Base-by-base conservation (phyloP, 1,140 invertebrate species). In the Adoxophyes honmai region DNA sequence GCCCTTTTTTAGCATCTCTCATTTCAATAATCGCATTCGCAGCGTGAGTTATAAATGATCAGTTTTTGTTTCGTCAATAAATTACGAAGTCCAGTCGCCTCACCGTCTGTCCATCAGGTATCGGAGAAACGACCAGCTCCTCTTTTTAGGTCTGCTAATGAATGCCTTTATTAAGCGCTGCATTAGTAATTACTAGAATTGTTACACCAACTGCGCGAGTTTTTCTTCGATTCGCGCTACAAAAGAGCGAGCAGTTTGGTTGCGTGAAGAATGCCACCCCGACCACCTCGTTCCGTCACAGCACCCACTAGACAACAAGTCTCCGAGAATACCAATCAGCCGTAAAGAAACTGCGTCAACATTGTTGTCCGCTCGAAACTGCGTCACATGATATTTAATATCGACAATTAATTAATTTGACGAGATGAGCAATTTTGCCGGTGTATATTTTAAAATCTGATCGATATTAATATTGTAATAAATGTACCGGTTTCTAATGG, bases 141-240 rank as follows among this genome's bases (percentile, higher is more conserved):
- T 48, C n/a, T 48, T 48, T 48, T 28, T n/a, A 48, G n/a, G 62
- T 67, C 67, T 67, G 68, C 66, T 76, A 78, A 80, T 80, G 69
- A 78, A 80, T 80, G 60, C 66, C 10, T 59, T 58, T 67, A 53
- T 68, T 65, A 53, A 66, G 61, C 55, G 53, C 66, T 69, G 69
- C 68, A 66, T 64, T 63, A 73, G 64, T 16, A 52, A 65, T 57
- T 60, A 59, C 34, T 36, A 38, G 58, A 18, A 21, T 48, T 48
- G 18, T 48, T 48, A 48, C 42, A 48, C 42, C 42, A 21, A 14
- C 42, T 48, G 11, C 21, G 42, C 42, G 11, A n/a, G 18, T 10
- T 48, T 48, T 48, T 48, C 21, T 21, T 33, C n/a, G 1, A 16
- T 48, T 16, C 42, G n/a, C 34, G 8, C 16, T 11, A 21, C 42